phyloP scores from a whole-genome alignment of 23 tunicate genomes.

The Ciona savignyi region DNA sequence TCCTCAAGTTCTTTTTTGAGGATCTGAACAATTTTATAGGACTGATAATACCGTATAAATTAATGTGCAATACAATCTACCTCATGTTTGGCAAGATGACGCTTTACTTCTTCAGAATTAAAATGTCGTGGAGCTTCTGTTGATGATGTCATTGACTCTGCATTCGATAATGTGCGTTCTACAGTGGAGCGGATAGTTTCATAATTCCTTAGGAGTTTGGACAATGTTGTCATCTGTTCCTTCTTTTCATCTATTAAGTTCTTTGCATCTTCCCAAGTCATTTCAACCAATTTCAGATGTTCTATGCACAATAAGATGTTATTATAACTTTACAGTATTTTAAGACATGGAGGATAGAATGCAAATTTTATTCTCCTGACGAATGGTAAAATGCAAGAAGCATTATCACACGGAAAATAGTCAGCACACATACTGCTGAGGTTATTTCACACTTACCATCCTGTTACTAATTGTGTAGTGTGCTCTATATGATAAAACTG shows the following conservation, averaged over 20 bases:
- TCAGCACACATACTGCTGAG: too few relatives aligned
- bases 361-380: not conserved
- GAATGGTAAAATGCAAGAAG: too few relatives aligned
- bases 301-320: conserved; percentile 25
- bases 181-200: conserved; percentile 23
- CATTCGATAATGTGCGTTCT: conserved; percentile 31
- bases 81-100: conserved; percentile 56
- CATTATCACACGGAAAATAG: too few relatives aligned
- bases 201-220: conserved; percentile 35
- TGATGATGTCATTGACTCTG: conserved; percentile 40
- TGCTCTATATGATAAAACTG: too few relatives aligned
- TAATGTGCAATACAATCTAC: conserved; percentile 4
- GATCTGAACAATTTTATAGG: conserved; percentile 10
- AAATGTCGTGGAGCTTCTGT: conserved; percentile 80
- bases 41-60: not conserved
- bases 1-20: conserved; percentile 77
- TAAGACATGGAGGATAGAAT: not conserved
- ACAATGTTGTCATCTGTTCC: conserved; percentile 32
- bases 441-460: too few relatives aligned
- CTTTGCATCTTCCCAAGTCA: conserved; percentile 86
- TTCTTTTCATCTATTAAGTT: conserved; percentile 40
- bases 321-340: not conserved
- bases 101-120: conserved; percentile 70
- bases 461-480: too few relatives aligned
- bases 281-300: conserved; percentile 63